Evolutionary conservation across 2,113 vertebrate genomes (phyloP).

Genomic region (Odocoileus virginianus): DNA sequence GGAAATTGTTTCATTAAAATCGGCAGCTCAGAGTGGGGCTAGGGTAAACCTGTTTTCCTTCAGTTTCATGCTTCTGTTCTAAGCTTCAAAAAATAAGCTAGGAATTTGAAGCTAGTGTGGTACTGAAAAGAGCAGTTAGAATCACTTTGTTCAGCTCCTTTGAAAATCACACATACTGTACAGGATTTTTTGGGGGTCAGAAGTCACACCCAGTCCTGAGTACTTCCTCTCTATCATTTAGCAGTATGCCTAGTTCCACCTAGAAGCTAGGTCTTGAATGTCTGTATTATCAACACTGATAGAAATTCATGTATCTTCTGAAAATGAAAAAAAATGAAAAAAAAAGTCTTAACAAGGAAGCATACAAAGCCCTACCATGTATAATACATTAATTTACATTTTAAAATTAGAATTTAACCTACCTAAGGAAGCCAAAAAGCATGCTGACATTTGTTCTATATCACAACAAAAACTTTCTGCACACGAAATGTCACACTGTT

Average conservation of each 20-base stretch:
- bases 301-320: background rate
- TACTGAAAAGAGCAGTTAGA: background rate
- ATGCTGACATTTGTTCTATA: background rate
- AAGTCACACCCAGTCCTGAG: background rate
- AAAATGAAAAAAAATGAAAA: background rate
- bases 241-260: background rate
- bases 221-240: background rate
- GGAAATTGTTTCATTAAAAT: constrained; percentile 20
- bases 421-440: background rate
- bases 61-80: background rate
- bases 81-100: constrained; percentile 18
- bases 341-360: background rate
- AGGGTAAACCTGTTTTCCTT: background rate
- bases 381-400: background rate
- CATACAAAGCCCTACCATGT: background rate
- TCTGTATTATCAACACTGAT: background rate
- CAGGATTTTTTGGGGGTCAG: background rate
- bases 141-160: background rate
- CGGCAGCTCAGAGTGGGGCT: background rate
- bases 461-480: background rate
- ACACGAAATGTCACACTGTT: background rate
- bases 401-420: background rate
- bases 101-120: background rate
- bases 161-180: background rate
- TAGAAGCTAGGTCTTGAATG: background rate